These are phyloP conservation scores for Cerceris ruficornis DNA, from an alignment of 2,888 invertebrate species.

Conservation along the genomic window DNA sequence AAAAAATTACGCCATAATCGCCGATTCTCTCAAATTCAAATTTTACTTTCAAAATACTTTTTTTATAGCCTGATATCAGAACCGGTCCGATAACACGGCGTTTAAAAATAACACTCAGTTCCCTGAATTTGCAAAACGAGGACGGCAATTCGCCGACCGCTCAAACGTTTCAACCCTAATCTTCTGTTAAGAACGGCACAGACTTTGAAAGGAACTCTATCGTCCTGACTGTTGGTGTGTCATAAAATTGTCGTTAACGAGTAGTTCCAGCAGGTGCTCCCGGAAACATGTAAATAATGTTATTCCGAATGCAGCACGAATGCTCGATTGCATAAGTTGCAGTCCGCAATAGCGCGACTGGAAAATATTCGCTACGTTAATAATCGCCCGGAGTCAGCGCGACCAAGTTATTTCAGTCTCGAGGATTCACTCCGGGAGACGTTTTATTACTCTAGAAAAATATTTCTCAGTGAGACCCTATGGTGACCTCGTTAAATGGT, in stretches of 20 bases:
- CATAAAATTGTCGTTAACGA: slow-evolving; percentile 46
- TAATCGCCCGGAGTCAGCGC: slow-evolving; percentile 48
- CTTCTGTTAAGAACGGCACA: too few species aligned
- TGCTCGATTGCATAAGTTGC: slow-evolving; percentile 52
- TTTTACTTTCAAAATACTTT: too few species aligned
- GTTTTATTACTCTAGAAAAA: slow-evolving; percentile 29
- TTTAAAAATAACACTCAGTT: too few species aligned
- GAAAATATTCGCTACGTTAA: slow-evolving; percentile 39
- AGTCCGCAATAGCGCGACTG: slow-evolving; percentile 31
- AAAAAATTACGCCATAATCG: too few species aligned
- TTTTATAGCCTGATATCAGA: too few species aligned
- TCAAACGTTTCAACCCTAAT: too few species aligned
- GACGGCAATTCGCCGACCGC: too few species aligned
- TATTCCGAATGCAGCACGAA: slow-evolving; percentile 51
- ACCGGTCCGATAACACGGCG: too few species aligned
- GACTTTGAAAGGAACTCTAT: not conserved
- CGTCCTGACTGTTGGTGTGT: not conserved
- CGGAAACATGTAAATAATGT: slow-evolving; percentile 65
- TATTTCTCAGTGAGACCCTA: not conserved
- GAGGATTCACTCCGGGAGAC: slow-evolving; percentile 11
- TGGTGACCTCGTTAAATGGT: not conserved
- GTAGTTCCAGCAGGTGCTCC: slow-evolving; percentile 61
- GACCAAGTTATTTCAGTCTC: slow-evolving; percentile 62
- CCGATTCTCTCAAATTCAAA: too few species aligned
- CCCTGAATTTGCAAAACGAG: too few species aligned